Percentiles rank a stretch among this genome's conserved stretches.
phyloP scores from a whole-genome alignment of 2,797 vertebrate genomes.

The Sarcophilus harrisii region DNA sequence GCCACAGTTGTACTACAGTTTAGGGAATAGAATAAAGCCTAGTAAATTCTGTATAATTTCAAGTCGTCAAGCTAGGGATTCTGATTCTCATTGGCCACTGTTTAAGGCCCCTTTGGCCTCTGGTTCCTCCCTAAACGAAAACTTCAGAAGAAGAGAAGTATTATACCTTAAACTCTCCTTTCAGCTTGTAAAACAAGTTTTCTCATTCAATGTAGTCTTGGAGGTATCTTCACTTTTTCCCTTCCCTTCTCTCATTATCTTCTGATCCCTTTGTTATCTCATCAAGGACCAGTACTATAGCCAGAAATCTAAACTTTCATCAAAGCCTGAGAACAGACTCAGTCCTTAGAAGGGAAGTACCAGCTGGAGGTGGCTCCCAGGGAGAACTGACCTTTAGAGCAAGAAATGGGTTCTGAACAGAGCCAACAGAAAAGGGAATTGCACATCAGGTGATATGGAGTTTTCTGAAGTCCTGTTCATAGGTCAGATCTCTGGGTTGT shows the following conservation, averaged over 20 bases:
- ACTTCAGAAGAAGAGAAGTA: slow-evolving; percentile 34
- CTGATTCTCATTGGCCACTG: slow-evolving; percentile 29
- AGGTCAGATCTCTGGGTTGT: not conserved
- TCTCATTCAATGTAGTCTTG: slow-evolving; percentile 10
- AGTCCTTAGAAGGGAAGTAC: not conserved
- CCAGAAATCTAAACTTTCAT: slow-evolving; percentile 26
- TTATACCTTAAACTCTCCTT: not conserved
- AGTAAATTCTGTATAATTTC: not conserved
- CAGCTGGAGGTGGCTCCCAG: not conserved
- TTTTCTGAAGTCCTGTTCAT: not conserved
- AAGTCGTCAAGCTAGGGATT: slow-evolving; percentile 28
- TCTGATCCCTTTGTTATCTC: slow-evolving; percentile 38
- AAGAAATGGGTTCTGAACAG: not conserved
- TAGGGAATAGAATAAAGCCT: not conserved
- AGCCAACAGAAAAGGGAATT: not conserved
- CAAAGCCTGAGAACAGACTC: not conserved
- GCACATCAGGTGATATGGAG: not conserved
- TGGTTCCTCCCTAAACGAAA: slow-evolving; percentile 12
- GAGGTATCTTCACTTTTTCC: not conserved
- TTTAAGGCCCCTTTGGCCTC: not conserved
- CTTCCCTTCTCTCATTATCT: slow-evolving; percentile 33
- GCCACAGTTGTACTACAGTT: not conserved
- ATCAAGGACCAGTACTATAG: slow-evolving; percentile 14
- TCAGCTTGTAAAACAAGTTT: not conserved
- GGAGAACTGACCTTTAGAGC: not conserved